Evolutionary conservation across 2,888 invertebrate genomes (phyloP), one percentile per base, ranked within the genome.

Genomic region (Chloromyia formosa): DNA sequence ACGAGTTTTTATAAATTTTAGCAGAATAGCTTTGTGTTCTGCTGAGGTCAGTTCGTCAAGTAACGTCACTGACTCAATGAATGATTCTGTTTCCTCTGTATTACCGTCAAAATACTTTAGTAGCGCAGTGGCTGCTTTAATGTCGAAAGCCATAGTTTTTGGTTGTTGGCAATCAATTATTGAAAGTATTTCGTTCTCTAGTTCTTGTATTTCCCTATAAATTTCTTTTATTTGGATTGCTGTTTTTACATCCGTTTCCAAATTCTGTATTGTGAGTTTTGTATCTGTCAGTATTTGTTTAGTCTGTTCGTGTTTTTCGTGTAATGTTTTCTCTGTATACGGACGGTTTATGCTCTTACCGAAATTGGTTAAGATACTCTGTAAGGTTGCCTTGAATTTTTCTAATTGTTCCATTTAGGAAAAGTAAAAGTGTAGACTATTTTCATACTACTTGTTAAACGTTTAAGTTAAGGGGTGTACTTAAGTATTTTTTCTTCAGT

Each of bases 11-110:
- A 58, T 18, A 58, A 58, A 58, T 58, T 58, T 71, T 2, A 71
- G 14, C 22, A 71, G 35, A n/a, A 35, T 35, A n/a, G 12, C 35
- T 54, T 49, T 71, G 7, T 71, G 20, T 20, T 71, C 54, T 56
- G 14, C 1, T 23, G 71, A 1, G 7, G 71, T 49, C 0, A 71
- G 27, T 53, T 71, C 71, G 53, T 71, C 27, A 23, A 71, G 14
- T 35, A 72, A 18, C n/a, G 18, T 23, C 18, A 72, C 40, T 40
- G 58, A 72, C 16, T 58, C 72, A 72, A 72, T 40, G 14, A 72
- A 58, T 3, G 72, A 23, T 56, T 72, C 72, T 16, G 35, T 72
- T 58, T 72, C 58, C n/a, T 72, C 58, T 4, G 42, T 0, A 2
- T 35, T 72, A 3, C 58, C 72, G 40, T 58, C 58, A 40, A 27